Percentiles rank a stretch among this genome's conserved stretches.
Conservation (phyloP, 2,888 invertebrate species). For the Callyntrura sp. region DNA sequence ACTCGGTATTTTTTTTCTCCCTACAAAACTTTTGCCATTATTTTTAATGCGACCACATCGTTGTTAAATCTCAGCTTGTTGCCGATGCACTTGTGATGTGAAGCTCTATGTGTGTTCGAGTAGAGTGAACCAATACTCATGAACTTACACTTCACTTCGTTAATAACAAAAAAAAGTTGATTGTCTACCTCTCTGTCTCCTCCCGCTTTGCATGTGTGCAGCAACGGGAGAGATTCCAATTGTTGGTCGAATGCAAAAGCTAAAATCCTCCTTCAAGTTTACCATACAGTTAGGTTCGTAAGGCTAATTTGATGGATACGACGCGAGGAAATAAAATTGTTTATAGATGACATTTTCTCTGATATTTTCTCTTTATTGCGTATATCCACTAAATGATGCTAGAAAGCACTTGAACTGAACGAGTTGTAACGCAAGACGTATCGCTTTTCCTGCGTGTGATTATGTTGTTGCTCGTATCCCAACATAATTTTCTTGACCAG, state of each 20-base stretch:
- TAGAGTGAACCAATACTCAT: constrained; percentile 37
- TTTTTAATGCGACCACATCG: constrained; percentile 64
- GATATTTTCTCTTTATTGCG: constrained; percentile 30
- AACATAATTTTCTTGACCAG: constrained; percentile 54
- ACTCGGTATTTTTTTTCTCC: constrained; percentile 36
- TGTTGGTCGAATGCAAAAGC: constrained; percentile 6
- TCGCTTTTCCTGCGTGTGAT: background rate
- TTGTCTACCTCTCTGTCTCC: background rate
- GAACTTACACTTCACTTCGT: constrained; percentile 30
- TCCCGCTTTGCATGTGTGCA: constrained; percentile 1
- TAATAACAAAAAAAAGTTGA: constrained; percentile 40
- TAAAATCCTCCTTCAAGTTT: constrained; percentile 15
- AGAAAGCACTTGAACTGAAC: constrained; percentile 27
- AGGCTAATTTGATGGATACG: constrained; percentile 56
- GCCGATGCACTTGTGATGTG: constrained; percentile 32
- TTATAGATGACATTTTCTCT: constrained; percentile 40
- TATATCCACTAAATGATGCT: background rate
- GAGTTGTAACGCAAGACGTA: background rate
- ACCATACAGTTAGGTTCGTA: constrained; percentile 39
- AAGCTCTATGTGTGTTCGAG: background rate
- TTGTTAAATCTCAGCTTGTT: constrained; percentile 63
- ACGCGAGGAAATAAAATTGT: constrained; percentile 40
- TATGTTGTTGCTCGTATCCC: constrained; percentile 2
- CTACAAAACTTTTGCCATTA: constrained; percentile 53
- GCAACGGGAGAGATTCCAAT: background rate